Conservation (phyloP, 2,113 vertebrate species). For the Sinocyclocheilus anshuiensis region DNA sequence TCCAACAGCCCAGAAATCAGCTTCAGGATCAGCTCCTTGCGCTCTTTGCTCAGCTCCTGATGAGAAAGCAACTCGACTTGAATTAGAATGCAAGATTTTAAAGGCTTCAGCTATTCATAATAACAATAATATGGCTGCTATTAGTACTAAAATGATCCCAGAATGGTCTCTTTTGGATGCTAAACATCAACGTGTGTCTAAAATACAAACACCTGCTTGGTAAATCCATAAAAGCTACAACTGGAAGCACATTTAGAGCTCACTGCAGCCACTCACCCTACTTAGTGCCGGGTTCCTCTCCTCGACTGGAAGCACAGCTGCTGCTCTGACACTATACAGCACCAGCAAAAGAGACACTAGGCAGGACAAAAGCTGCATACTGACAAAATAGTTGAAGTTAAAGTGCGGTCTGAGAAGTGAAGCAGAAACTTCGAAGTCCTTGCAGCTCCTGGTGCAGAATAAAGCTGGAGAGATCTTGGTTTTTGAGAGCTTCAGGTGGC, state of each 20-base stretch:
- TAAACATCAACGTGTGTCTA: not conserved
- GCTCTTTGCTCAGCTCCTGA: constrained; percentile 81
- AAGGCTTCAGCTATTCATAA: not conserved
- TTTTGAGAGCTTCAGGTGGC: constrained; percentile 67
- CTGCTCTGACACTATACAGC: constrained; percentile 78
- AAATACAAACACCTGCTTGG: not conserved
- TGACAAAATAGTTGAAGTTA: constrained; percentile 64
- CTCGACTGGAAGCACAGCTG: constrained; percentile 78
- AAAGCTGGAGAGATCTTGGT: constrained; percentile 59
- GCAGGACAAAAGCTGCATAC: constrained; percentile 80
- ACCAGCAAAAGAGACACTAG: constrained; percentile 81
- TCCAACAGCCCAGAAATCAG: constrained; percentile 83
- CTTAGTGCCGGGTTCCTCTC: constrained; percentile 76
- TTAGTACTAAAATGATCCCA: not conserved
- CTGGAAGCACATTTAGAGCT: not conserved
- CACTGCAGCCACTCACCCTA: constrained; percentile 77
- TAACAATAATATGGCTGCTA: not conserved
- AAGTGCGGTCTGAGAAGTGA: constrained; percentile 43
- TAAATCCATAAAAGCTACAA: not conserved
- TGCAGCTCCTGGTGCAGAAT: constrained; percentile 43
- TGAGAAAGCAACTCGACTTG: not conserved
- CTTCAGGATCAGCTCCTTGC: constrained; percentile 82
- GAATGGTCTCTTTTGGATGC: not conserved
- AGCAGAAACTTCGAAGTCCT: constrained; percentile 49
- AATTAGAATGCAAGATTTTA: not conserved